A percentile compares a stretch with the other conserved stretches of the same genome.
Evolutionary conservation across 2,888 invertebrate species (phyloP).

Genomic region (Ectropis crepuscularia): DNA sequence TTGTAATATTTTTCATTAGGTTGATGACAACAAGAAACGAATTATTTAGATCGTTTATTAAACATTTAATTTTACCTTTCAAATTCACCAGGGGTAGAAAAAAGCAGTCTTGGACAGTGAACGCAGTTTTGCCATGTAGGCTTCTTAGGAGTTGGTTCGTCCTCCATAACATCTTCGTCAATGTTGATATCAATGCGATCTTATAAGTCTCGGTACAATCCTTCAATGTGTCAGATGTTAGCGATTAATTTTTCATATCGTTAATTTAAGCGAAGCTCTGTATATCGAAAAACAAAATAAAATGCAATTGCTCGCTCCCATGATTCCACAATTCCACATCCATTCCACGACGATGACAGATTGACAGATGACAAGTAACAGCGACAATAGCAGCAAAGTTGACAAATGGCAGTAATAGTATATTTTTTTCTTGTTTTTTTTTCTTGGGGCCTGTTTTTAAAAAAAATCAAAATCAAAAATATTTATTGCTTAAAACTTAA

Average conservation of each 20-base stretch:
- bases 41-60: not conserved
- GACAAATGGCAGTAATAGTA: not conserved
- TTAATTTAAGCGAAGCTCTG: not conserved
- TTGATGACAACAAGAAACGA: not conserved
- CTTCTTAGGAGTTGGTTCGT: constrained; percentile 67
- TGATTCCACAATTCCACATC: constrained; percentile 12
- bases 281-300: constrained; percentile 1
- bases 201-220: not conserved
- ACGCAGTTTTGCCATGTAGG: constrained; percentile 86
- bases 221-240: constrained; percentile 8
- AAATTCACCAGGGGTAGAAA: constrained; percentile 84
- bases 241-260: constrained; percentile 13
- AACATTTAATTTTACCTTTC: constrained; percentile 75
- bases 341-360: constrained; percentile 41
- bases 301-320: constrained; percentile 2
- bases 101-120: constrained; percentile 85
- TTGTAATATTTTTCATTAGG: constrained; percentile 15
- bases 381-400: constrained; percentile 35
- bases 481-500: too few species aligned
- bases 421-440: not conserved
- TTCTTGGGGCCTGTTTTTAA: too few species aligned
- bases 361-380: constrained; percentile 41
- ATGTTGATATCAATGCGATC: constrained; percentile 24
- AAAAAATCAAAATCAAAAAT: too few species aligned
- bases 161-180: constrained; percentile 80